phyloP scores from a whole-genome alignment of 2,888 invertebrate species.

The Flexamia atlantica region DNA sequence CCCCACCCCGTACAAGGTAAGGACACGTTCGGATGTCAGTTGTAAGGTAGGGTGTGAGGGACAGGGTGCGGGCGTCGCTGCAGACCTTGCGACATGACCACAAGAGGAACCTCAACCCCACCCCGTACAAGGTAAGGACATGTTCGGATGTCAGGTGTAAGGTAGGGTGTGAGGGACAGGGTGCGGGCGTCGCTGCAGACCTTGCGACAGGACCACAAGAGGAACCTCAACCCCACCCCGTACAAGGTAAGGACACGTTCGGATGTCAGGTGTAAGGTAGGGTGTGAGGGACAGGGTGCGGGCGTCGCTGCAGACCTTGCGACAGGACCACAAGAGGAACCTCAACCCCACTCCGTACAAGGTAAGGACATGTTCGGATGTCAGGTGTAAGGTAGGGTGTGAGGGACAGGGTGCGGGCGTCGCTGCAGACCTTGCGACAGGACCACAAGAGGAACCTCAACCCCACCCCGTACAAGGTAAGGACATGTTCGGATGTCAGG shows the following conservation, averaged over 20 bases:
- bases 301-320: slow-evolving; percentile 87
- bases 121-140: slow-evolving; percentile 98
- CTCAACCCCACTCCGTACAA: slow-evolving; percentile 99
- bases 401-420: too few relatives aligned
- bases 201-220: slow-evolving; percentile 94
- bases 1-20: slow-evolving; percentile 98
- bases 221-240: slow-evolving; percentile 97
- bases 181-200: slow-evolving; percentile 89
- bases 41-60: slow-evolving; percentile 88
- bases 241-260: slow-evolving; percentile 98
- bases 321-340: slow-evolving; percentile 96
- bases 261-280: too few relatives aligned
- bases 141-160: too few relatives aligned
- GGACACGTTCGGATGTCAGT: too few relatives aligned
- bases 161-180: slow-evolving; percentile 88
- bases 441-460: slow-evolving; percentile 98
- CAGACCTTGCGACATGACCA: slow-evolving; percentile 93
- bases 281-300: too few relatives aligned
- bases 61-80: too few relatives aligned
- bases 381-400: too few relatives aligned
- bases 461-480: slow-evolving; percentile 98
- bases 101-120: slow-evolving; percentile 96
- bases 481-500: too few relatives aligned
- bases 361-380: too few relatives aligned
- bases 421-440: slow-evolving; percentile 88